Base-by-base conservation (phyloP, 53 echinoderm and acorn worm species). In the Echinometra lucunter region DNA sequence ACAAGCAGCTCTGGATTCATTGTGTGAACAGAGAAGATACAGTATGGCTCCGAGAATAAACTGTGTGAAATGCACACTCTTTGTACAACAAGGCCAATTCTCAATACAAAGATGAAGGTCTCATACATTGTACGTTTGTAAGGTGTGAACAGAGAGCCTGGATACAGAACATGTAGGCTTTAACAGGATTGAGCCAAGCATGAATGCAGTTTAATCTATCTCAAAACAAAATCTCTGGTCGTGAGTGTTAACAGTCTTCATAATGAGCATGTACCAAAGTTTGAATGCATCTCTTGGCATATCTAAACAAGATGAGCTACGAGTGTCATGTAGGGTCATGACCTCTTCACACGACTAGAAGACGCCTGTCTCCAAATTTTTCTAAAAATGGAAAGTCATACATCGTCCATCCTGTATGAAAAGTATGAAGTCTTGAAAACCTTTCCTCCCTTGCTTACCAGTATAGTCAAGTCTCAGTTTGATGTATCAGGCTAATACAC, bases 281-380 rank as follows among this genome's bases (percentile, higher is more conserved):
- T 34, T 32, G 34, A 69, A 69, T 69, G 69, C 69, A 32, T 69
- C 19, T 32, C 12, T 32, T 32, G 34, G 69, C 11, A 28, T 32
- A 1, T 63, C 10, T 74, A 85, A 85, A 85, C 87, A 85, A 85
- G 87, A 49, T n/a, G 49, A 90, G 37, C 90, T 37, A 90, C 1
- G 57, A 42, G 90, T 58, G 60, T 90, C 90, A 90, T 58, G 17
- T 17, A 7, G 63, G 90, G 90, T 88, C 37, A 63, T 63, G 63
- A 90, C 15, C 90, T 63, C 90, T 90, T 40, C 58, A 60, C 89
- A 89, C 57, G 8, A 88, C 60, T 35, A 30, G 37, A 58, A 28
- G 58, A 60, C 18, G 58, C 4, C 89, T 38, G 58, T 37, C 89
- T 58, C 89, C 60, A 53, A 53, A 2, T 53, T 53, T 53, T 53